Conservation (phyloP, 2,797 vertebrate genomes). For the Xenops minutus region DNA sequence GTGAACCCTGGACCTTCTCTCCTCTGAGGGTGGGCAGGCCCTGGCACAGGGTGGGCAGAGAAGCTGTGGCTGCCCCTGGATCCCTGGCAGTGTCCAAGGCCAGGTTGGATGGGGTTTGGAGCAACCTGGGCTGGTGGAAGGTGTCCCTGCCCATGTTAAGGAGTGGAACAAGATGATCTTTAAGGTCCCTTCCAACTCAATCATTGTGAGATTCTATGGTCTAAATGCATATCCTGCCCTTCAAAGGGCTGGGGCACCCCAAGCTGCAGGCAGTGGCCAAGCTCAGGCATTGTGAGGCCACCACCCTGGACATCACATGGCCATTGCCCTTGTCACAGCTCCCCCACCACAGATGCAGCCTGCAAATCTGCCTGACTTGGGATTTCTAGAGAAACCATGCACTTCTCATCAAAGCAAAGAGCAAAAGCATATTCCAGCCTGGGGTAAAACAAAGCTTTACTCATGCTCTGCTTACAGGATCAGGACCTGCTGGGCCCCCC, state of each 20-base stretch:
- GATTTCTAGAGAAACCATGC: fast-evolving
- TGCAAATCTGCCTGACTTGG: not conserved
- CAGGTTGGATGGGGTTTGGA: fast-evolving
- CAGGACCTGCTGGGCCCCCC: not conserved
- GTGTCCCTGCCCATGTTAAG: not conserved
- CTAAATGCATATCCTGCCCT: not conserved
- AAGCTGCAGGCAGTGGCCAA: fast-evolving
- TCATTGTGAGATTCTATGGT: not conserved
- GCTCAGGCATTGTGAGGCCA: fast-evolving
- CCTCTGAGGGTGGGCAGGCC: fast-evolving
- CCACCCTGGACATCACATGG: not conserved
- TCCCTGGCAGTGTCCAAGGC: not conserved
- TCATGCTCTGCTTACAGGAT: fast-evolving
- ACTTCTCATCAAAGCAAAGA: too few relatives aligned
- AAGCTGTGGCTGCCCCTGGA: not conserved
- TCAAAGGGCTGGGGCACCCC: not conserved
- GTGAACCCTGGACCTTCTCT: not conserved
- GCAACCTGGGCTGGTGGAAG: fast-evolving
- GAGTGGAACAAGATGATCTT: fast-evolving
- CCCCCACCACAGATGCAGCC: not conserved
- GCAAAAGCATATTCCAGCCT: not conserved
- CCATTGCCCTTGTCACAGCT: not conserved
- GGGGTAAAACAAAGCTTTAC: fast-evolving
- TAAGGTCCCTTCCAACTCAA: not conserved
- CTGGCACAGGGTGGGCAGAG: not conserved